Percentiles rank a stretch among this genome's conserved stretches.
Conservation (phyloP, 2,797 vertebrate species). For the Coilia nasus region DNA sequence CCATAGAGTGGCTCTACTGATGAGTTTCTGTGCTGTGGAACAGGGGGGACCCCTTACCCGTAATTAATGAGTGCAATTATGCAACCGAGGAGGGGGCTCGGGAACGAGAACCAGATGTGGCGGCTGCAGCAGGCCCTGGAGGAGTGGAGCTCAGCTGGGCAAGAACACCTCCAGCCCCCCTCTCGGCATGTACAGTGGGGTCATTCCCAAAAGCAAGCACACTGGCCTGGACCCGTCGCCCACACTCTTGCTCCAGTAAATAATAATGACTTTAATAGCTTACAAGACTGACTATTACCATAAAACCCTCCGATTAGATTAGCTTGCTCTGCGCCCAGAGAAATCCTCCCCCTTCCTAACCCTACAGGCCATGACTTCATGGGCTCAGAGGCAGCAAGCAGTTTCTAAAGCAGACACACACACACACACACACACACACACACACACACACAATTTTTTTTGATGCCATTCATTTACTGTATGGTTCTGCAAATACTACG, state of each 20-base stretch:
- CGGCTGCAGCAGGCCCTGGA: background rate
- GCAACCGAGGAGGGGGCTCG: slow-evolving; percentile 53
- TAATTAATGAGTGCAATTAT: slow-evolving; percentile 79
- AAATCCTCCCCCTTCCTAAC: background rate
- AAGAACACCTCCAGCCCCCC: no score
- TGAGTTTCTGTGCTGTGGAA: no score
- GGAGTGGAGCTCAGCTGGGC: slow-evolving; percentile 8
- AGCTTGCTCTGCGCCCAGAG: slow-evolving; percentile 55
- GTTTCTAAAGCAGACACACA: background rate
- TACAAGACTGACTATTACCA: slow-evolving; percentile 75
- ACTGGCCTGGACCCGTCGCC: slow-evolving; percentile 33
- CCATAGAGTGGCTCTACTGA: background rate
- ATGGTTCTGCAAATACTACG: background rate
- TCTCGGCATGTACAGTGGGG: background rate
- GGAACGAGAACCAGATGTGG: slow-evolving; percentile 53
- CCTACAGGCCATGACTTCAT: background rate
- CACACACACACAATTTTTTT: background rate
- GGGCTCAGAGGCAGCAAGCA: background rate
- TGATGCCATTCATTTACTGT: background rate
- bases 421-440: no score
- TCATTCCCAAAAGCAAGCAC: slow-evolving; percentile 18
- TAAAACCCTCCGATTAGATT: slow-evolving; percentile 77
- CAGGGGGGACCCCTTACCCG: slow-evolving; percentile 55
- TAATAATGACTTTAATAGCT: slow-evolving; percentile 74
- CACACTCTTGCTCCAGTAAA: slow-evolving; percentile 73